Conservation (phyloP, 2,113 vertebrate genomes). For the Sarotherodon lohbergeri region DNA sequence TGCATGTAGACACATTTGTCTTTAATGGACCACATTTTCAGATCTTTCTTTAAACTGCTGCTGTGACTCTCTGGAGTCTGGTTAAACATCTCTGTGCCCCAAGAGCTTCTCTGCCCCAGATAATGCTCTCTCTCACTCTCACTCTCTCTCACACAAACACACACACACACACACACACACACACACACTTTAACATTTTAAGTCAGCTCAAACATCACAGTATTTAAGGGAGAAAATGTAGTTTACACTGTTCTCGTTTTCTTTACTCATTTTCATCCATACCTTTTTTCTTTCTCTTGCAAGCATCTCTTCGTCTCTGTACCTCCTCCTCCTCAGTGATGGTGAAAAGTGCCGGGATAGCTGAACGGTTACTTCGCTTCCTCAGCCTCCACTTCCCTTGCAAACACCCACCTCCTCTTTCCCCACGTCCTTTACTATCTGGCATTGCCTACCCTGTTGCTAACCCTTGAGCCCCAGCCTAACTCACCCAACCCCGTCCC, state of each 20-base stretch:
- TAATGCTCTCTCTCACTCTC: not conserved
- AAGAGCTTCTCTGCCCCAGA: not conserved
- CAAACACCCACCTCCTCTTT: slow-evolving; percentile 38
- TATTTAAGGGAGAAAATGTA: not conserved
- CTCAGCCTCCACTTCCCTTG: slow-evolving; percentile 76
- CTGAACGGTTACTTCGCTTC: slow-evolving; percentile 77
- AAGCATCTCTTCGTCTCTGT: slow-evolving; percentile 70
- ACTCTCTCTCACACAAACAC: not conserved
- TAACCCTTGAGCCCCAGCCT: slow-evolving; percentile 57
- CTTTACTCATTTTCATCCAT: slow-evolving; percentile 34
- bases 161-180: not conserved
- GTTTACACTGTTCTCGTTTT: not conserved
- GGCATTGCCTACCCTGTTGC: slow-evolving; percentile 50
- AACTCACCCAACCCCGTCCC: slow-evolving; percentile 42
- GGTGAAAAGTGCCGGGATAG: slow-evolving; percentile 84
- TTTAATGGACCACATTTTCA: not conserved
- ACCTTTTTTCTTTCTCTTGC: slow-evolving; percentile 76
- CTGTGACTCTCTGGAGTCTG: not conserved
- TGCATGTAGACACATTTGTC: not conserved
- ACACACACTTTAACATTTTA: not conserved
- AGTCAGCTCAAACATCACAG: not conserved
- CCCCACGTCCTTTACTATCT: slow-evolving; percentile 29
- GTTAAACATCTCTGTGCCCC: not conserved
- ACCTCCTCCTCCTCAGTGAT: slow-evolving; percentile 96
- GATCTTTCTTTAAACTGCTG: not conserved